Evolutionary conservation across 1,140 invertebrate genomes (phyloP).

Genomic region (Samia ricini): DNA sequence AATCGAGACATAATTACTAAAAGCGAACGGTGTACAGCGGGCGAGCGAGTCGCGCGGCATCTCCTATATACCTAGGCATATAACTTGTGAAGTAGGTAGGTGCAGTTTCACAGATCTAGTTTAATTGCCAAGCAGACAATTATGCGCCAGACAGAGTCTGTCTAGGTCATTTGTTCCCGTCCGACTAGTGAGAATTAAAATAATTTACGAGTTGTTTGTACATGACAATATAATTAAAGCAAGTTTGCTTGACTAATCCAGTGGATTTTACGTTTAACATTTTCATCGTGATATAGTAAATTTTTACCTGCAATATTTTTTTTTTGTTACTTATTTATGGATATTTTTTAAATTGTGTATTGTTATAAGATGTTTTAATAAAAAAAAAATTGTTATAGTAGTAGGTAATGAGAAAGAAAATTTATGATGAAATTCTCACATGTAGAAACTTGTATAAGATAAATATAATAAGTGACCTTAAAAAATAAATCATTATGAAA

Average conservation of each 20-base stretch:
- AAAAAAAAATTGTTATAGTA: too few species aligned
- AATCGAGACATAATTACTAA: background rate
- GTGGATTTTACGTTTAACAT: background rate
- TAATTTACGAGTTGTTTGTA: conserved; percentile 24
- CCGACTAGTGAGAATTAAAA: conserved; percentile 22
- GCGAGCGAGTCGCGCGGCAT: background rate
- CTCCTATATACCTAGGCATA: background rate
- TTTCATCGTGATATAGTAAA: background rate
- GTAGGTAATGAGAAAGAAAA: too few species aligned
- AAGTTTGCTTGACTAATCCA: background rate
- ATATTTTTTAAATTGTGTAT: too few species aligned
- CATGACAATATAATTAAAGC: conserved; percentile 4
- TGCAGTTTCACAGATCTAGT: conserved; percentile 29
- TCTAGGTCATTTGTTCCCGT: conserved; percentile 55
- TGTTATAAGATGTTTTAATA: too few species aligned
- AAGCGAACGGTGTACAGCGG: background rate
- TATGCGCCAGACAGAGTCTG: conserved; percentile 51
- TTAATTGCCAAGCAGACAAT: conserved; percentile 58
- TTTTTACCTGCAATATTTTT: background rate
- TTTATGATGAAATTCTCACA: too few species aligned
- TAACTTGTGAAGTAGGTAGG: conserved; percentile 14
- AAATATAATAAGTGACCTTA: too few species aligned
- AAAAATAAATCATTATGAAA: too few species aligned
- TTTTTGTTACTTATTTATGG: too few species aligned
- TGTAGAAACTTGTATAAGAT: too few species aligned